Percentiles rank a stretch among this genome's conserved stretches.
Conservation (phyloP, 2,113 vertebrate species). For the Pterocles gutturalis region DNA sequence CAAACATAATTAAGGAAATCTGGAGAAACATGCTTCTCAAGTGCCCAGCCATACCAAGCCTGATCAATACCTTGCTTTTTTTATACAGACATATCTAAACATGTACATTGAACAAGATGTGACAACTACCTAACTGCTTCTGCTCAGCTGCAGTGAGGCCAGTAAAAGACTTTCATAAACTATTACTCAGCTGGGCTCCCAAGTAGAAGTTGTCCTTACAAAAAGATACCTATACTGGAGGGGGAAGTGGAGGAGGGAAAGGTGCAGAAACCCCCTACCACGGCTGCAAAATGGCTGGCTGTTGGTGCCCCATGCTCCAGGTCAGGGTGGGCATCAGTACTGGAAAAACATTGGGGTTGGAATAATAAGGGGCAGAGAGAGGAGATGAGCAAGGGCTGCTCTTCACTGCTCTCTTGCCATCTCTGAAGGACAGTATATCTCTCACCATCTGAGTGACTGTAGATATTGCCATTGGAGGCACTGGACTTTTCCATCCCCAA, state of each 20-base stretch:
- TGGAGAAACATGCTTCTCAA: background rate
- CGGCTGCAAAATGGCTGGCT: background rate
- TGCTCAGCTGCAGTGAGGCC: background rate
- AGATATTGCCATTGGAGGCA: background rate
- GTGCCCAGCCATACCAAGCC: background rate
- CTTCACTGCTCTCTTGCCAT: background rate
- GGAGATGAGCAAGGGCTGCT: background rate
- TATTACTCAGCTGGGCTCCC: background rate
- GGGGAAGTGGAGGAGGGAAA: background rate
- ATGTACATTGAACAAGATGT: background rate
- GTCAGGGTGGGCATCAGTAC: background rate
- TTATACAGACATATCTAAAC: background rate
- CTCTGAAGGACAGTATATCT: background rate
- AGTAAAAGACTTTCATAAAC: background rate
- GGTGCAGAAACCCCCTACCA: background rate
- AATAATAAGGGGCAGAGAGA: background rate
- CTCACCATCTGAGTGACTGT: background rate
- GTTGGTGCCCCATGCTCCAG: background rate
- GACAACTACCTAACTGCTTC: background rate
- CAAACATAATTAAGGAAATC: background rate
- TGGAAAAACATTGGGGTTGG: background rate
- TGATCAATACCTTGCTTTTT: background rate
- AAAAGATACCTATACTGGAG: background rate
- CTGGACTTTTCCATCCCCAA: background rate
- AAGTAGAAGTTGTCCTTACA: background rate